Evolutionary conservation across 2,113 vertebrate genomes (phyloP), one percentile per base, ranked within the genome.

Genomic region (Amphiprion ocellaris): DNA sequence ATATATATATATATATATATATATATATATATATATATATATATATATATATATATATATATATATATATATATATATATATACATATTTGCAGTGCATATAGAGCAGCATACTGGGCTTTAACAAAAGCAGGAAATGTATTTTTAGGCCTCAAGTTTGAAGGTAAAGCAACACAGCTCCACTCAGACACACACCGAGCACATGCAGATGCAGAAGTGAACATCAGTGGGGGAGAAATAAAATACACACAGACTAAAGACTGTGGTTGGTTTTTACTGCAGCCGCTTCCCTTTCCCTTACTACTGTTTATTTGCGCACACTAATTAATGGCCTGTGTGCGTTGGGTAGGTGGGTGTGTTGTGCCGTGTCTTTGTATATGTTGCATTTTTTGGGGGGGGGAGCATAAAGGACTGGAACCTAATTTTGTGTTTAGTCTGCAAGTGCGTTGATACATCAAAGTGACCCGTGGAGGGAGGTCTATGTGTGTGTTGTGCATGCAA

Each of bases 371-470:
- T 86, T 90, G 88, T 92, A 86, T 88, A 83, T 89, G 88, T 84
- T 89, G 84, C 83, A 79, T 87, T 87, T 90, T 89, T 88, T 33
- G 4, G 33, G 33, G 33, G 33, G 33, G 65, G 68, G 63, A 76
- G 87, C 65, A 80, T 79, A 89, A 88, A 90, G 83, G 90, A 87
- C 69, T 87, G 77, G 76, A 83, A 89, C 88, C 90, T 90, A 87
- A 92, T 92, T 93, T 92, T 92, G 86, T 92, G 90, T 92, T 93
- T 93, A 92, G 87, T 92, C 90, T 93, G 91, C 89, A 92, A 90
- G 78, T 90, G 79, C 41, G 83, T 89, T 91, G 91, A 91, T 92
- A 92, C 92, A 92, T 92, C 90, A 92, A 93, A 92, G 90, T 92
- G 91, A 93, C 91, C 92, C 91, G 19, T 84, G 74, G 86, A 92